A percentile compares a stretch with the other conserved stretches of the same genome.
These are phyloP conservation scores for Porites cylindrica DNA, from an alignment of 92 coral and sea anemone species.

Conservation along the genomic window DNA sequence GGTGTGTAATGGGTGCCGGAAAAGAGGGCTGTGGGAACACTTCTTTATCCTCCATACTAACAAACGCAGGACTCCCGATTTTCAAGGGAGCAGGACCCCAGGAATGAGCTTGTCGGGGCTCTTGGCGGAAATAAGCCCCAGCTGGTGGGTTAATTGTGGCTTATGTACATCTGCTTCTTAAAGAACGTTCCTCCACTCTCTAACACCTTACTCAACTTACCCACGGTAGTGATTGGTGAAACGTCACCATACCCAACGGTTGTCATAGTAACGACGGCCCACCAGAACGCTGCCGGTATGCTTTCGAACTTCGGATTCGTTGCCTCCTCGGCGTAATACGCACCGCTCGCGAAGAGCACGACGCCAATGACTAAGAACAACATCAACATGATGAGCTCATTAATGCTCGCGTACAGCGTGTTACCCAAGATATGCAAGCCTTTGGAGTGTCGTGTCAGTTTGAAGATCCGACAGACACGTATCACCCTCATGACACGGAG, in stretches of 20 bases:
- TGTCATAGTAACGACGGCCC: slow-evolving; percentile 99
- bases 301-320: slow-evolving; percentile 64
- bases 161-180: no score
- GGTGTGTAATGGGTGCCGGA: no score
- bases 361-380: slow-evolving; percentile 93
- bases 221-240: slow-evolving; percentile 71
- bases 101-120: no score
- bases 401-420: slow-evolving; percentile 90
- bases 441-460: slow-evolving; percentile 95
- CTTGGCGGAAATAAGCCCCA: no score
- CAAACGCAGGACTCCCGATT: no score
- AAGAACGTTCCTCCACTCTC: no score
- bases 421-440: slow-evolving; percentile 93
- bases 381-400: slow-evolving; percentile 92
- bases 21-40: no score
- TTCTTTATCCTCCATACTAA: no score
- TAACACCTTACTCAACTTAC: slow-evolving; percentile 50
- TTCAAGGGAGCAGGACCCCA: no score
- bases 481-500: slow-evolving; percentile 94
- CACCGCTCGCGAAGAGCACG: slow-evolving; percentile 92
- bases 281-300: slow-evolving; percentile 98
- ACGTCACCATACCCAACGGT: slow-evolving; percentile 99
- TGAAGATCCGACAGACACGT: slow-evolving; percentile 94
- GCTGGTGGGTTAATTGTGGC: no score
- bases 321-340: slow-evolving; percentile 88